Evolutionary conservation across 1,140 invertebrate genomes (phyloP), one percentile per base, ranked within the genome.

Genomic region (Drosophila sproati): DNA sequence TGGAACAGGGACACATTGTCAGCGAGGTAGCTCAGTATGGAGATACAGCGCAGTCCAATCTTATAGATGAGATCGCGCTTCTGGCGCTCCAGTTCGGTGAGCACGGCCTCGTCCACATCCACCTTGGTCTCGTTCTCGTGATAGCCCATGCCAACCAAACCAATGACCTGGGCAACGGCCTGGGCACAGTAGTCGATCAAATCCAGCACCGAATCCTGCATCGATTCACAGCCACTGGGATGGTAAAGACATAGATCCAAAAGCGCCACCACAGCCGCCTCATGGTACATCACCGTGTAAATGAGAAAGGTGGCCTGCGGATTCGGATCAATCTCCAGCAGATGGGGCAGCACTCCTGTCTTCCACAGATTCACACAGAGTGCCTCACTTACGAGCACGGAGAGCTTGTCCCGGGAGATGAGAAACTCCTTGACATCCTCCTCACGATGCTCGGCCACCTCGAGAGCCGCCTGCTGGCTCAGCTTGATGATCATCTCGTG

Each of bases 281-380:
- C 96, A 73, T 96, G 96, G 92, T 96, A 96, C 32, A 96, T 92
- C 73, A 96, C 94, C 70, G 95, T 95, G 78, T 96, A 97, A 35
- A 96, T 93, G 4, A 96, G 93, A 79, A 97, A 96, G 2, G 95
- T 96, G 78, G 95, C 95, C 41, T 93, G 86, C 0, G 96, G 95
- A 55, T 95, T 93, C 1, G 94, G 94, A 73, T 95, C 94, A 28
- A 95, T 81, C 82, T 95, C 94, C 7, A 97, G 80, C n/a, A 97
- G 92, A 87, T 95, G 92, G 2, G 96, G 96, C 68, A 96, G 94
- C 32, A 97, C 94, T 80, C 96, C 95, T 41, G 95, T 92, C 69
- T 96, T 96, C 96, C 96, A 97, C 41, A 97, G 92, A 77, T 95
- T 94, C 41, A 97, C 94, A 87, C 95, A 95, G 71, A 96, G 96